Percentiles rank a stretch among this genome's conserved stretches.
These are phyloP conservation scores for Lamellibrachia luymesi DNA, from an alignment of 1,140 invertebrate species.

Conservation along the genomic window DNA sequence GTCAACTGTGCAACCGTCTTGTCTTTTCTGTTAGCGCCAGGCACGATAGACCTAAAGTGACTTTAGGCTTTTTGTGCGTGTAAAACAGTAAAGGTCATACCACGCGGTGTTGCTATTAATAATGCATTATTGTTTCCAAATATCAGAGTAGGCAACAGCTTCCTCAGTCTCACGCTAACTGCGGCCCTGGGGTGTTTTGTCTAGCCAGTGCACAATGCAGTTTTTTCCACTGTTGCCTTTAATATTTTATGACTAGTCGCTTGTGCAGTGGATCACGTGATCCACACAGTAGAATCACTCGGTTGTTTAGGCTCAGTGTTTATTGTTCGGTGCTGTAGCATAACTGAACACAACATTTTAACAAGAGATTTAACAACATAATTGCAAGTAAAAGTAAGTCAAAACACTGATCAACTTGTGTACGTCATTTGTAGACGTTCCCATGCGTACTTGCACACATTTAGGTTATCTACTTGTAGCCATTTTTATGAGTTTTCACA, in stretches of 20 bases:
- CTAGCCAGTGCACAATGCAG: no score
- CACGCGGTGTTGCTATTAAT: background rate
- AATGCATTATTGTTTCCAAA: background rate
- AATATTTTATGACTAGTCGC: background rate
- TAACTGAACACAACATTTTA: background rate
- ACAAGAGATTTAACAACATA: background rate
- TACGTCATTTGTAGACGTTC: background rate
- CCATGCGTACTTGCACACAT: no score
- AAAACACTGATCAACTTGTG: background rate
- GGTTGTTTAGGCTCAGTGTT: background rate
- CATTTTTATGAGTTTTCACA: background rate
- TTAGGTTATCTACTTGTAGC: background rate
- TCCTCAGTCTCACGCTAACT: background rate
- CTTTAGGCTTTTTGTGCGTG: background rate
- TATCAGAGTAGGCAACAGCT: background rate
- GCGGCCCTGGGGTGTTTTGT: background rate
- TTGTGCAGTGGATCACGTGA: background rate
- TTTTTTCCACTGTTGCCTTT: background rate
- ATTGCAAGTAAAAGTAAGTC: background rate
- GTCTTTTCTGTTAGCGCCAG: background rate
- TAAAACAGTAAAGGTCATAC: background rate
- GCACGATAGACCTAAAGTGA: background rate
- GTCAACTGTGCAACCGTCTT: background rate
- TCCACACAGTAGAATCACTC: background rate
- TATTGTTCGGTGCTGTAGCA: background rate